A percentile compares a stretch with the other conserved stretches of the same genome.
These are phyloP conservation scores for Alfaro cultratus DNA, from an alignment of 2,797 vertebrate species.

Conservation along the genomic window DNA sequence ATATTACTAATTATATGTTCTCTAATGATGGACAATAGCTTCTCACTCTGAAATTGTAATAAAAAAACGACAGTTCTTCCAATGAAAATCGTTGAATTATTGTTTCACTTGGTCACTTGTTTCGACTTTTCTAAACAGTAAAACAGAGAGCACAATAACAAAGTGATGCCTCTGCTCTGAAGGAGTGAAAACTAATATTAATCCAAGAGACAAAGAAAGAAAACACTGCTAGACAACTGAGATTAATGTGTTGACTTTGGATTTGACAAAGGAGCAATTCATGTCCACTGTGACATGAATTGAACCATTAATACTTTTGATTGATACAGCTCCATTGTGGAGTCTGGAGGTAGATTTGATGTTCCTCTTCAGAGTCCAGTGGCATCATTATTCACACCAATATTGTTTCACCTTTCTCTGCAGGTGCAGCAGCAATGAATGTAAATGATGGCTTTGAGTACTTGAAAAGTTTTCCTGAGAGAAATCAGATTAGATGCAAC, in stretches of 20 bases:
- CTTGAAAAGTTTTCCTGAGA: slow-evolving; percentile 13
- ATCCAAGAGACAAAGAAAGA: not conserved
- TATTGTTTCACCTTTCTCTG: slow-evolving; percentile 39
- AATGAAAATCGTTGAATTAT: not conserved
- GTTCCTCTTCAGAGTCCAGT: slow-evolving; percentile 45
- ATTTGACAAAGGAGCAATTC: slow-evolving; percentile 32
- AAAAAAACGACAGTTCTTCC: not conserved
- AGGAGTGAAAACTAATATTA: slow-evolving; percentile 20
- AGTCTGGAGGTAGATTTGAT: slow-evolving; percentile 28
- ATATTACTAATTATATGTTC: not conserved
- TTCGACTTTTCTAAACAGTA: not conserved
- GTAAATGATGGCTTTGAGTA: not conserved
- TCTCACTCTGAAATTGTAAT: not conserved
- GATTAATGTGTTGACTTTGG: slow-evolving; percentile 57
- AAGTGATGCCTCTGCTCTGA: not conserved
- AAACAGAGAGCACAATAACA: not conserved
- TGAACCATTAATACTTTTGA: slow-evolving; percentile 57
- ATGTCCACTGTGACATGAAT: slow-evolving; percentile 31
- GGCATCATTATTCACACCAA: slow-evolving; percentile 55
- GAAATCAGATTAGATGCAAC: slow-evolving; percentile 21
- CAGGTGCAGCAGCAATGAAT: slow-evolving; percentile 42
- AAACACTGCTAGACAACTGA: not conserved
- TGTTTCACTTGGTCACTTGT: not conserved
- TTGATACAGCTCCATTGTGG: slow-evolving; percentile 47
- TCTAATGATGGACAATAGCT: not conserved